phyloP scores from a whole-genome alignment of 2,797 vertebrate genomes.

The Lepus townsendii region DNA sequence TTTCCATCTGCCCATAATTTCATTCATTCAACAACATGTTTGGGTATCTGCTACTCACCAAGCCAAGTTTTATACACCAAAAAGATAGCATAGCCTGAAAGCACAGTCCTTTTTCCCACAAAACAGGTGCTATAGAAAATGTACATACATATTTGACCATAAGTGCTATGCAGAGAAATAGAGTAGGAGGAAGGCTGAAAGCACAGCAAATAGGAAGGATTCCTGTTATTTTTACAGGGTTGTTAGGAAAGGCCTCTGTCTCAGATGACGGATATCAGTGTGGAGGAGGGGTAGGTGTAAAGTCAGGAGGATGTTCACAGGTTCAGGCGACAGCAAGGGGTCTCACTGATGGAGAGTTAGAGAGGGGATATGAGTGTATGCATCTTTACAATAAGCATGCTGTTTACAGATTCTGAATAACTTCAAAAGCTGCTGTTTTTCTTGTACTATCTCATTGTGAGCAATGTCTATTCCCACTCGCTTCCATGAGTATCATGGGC shows the following conservation, averaged over 20 bases:
- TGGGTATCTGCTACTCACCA: neutral
- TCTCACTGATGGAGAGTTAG: neutral
- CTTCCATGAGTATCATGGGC: neutral
- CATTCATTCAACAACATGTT: constrained; percentile 32
- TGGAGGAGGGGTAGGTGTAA: neutral
- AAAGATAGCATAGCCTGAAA: neutral
- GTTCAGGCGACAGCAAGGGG: neutral
- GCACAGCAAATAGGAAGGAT: neutral
- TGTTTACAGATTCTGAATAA: neutral
- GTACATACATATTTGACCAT: neutral
- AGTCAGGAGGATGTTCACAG: neutral
- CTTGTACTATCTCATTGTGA: neutral
- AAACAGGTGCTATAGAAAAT: neutral
- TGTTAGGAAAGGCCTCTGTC: neutral
- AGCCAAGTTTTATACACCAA: neutral
- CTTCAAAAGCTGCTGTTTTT: neutral
- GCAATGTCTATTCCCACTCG: neutral
- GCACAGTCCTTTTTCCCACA: neutral
- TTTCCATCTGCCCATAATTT: constrained; percentile 26
- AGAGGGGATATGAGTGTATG: neutral
- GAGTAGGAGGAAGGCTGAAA: neutral
- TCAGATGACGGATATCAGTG: neutral
- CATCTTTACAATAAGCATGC: neutral
- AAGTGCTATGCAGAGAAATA: neutral
- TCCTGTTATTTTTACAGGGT: neutral